These are phyloP conservation scores for Muscidifurax raptorellus DNA, from an alignment of 1,140 invertebrate species.

Conservation along the genomic window DNA sequence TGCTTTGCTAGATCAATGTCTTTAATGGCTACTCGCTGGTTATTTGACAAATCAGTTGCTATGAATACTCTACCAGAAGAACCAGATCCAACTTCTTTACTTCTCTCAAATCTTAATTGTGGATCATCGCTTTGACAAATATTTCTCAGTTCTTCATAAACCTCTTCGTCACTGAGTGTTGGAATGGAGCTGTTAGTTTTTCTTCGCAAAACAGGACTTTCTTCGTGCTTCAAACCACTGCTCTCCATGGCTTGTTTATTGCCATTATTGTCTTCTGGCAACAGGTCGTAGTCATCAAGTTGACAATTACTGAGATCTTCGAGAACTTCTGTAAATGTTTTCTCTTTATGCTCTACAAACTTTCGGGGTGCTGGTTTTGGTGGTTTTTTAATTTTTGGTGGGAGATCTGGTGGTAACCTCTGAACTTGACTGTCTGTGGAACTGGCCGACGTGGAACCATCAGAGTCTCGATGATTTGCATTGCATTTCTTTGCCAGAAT, in stretches of 20 bases:
- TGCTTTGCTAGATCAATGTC: constrained; percentile 96
- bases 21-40: constrained; percentile 93
- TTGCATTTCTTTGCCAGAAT: constrained; percentile 80
- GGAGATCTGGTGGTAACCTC: constrained; percentile 62
- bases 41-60: constrained; percentile 86
- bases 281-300: constrained; percentile 56
- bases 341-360: constrained; percentile 67
- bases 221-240: constrained; percentile 58
- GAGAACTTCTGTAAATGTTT: constrained; percentile 75
- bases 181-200: constrained; percentile 74
- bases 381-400: constrained; percentile 65
- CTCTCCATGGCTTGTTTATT: constrained; percentile 55
- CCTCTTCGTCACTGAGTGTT: constrained; percentile 85
- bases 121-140: constrained; percentile 88
- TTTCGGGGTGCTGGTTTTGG: constrained; percentile 70
- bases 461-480: constrained; percentile 61
- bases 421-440: constrained; percentile 62
- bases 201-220: constrained; percentile 70
- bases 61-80: constrained; percentile 95
- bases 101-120: constrained; percentile 85
- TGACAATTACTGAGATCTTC: constrained; percentile 64
- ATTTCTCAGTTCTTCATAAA: constrained; percentile 87
- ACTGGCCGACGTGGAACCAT: constrained; percentile 66
- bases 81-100: constrained; percentile 92
- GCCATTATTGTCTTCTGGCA: constrained; percentile 56